Evolutionary conservation across 2,113 vertebrate species (phyloP).

Genomic region (Tyrannus savana): DNA sequence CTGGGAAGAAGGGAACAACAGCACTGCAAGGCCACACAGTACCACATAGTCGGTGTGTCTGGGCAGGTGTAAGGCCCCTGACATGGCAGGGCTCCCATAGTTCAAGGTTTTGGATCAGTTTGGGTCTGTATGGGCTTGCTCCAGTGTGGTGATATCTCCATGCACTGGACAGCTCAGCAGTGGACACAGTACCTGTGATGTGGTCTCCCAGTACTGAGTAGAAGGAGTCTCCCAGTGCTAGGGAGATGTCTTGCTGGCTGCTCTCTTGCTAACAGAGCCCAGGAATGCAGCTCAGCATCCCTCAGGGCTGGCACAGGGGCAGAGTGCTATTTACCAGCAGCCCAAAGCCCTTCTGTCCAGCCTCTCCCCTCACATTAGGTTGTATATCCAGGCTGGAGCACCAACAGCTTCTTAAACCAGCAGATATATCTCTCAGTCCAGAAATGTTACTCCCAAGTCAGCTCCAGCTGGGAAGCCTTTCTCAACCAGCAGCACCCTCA

Average conservation of each 20-base stretch:
- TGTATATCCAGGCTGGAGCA: background rate
- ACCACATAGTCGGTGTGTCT: background rate
- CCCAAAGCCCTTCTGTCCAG: background rate
- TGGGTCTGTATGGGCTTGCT: background rate
- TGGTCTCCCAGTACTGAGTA: background rate
- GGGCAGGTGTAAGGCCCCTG: background rate
- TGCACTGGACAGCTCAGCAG: background rate
- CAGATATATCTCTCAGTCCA: background rate
- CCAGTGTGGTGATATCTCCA: background rate
- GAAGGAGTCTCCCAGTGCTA: background rate
- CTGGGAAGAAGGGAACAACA: background rate
- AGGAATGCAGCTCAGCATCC: background rate
- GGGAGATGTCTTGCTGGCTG: background rate
- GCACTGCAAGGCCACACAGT: background rate
- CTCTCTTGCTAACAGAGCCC: background rate
- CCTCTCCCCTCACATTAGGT: background rate
- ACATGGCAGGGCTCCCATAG: background rate
- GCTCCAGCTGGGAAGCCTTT: background rate
- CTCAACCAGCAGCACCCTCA: background rate
- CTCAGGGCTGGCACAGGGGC: background rate
- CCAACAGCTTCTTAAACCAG: background rate
- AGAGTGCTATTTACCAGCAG: background rate
- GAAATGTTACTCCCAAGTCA: background rate
- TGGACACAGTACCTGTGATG: rapidly evolving
- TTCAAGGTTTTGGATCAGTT: background rate